Percentiles rank a stretch among this genome's conserved stretches.
Conservation (phyloP, 1,140 invertebrate genomes). For the Brachionus manjavacas region DNA sequence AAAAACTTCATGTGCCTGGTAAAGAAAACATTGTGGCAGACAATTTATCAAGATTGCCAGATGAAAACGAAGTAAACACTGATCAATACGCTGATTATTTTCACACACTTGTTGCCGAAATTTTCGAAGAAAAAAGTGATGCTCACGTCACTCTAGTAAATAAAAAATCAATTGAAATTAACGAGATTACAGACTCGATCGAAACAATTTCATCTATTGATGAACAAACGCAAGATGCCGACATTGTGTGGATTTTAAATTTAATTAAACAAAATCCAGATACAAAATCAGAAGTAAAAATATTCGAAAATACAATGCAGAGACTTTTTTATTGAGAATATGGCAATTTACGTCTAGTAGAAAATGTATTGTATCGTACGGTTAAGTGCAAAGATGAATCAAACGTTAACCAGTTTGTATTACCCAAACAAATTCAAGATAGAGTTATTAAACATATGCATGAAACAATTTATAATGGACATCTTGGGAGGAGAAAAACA, state of each 20-base stretch:
- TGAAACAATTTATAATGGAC: constrained; percentile 35
- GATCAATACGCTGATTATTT: constrained; percentile 43
- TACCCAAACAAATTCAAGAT: not conserved
- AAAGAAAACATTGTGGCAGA: not conserved
- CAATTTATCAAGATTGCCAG: constrained; percentile 44
- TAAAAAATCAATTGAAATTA: not conserved
- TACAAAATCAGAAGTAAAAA: constrained; percentile 15
- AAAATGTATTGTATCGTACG: not conserved
- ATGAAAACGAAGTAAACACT: not conserved
- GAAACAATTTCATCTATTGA: not conserved
- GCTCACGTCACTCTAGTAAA: not conserved
- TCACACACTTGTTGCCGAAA: not conserved
- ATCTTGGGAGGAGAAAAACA: constrained; percentile 12
- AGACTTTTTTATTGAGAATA: constrained; percentile 14
- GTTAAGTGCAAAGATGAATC: not conserved
- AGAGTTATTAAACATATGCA: constrained; percentile 22
- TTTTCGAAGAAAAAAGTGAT: not conserved
- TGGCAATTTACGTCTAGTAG: constrained; percentile 13
- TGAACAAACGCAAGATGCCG: constrained; percentile 11
- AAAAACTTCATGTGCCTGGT: not conserved
- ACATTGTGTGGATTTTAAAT: constrained; percentile 11
- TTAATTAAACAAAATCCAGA: constrained; percentile 14
- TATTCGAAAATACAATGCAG: constrained; percentile 8
- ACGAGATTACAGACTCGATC: not conserved
- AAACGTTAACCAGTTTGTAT: not conserved